Conservation (phyloP, 2,888 invertebrate genomes). For the Amphipyra tragopoginis region DNA sequence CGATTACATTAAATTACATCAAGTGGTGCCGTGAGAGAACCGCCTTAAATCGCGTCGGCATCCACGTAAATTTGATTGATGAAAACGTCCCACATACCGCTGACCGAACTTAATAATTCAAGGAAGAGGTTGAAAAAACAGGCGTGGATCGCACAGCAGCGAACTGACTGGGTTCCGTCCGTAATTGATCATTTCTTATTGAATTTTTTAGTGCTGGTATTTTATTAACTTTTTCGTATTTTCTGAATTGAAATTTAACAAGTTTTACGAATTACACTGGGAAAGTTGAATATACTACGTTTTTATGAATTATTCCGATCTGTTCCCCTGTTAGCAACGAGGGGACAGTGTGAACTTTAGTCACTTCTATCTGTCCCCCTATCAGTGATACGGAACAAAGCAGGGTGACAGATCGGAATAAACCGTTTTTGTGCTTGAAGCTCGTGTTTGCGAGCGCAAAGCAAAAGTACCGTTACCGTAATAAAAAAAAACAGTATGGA, state of each 20-base stretch:
- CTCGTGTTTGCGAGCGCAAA: too few species aligned
- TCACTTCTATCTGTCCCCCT: too few species aligned
- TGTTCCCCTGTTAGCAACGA: too few species aligned
- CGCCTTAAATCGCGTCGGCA: constrained; percentile 52
- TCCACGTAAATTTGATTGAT: constrained; percentile 77
- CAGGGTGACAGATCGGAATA: too few species aligned
- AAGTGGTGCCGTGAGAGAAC: constrained; percentile 11
- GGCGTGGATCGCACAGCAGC: constrained; percentile 2
- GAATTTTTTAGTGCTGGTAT: constrained; percentile 1
- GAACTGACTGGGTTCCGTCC: constrained; percentile 36
- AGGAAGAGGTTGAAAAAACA: constrained; percentile 65
- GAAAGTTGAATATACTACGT: not conserved
- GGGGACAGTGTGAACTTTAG: too few species aligned
- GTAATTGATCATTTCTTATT: constrained; percentile 19
- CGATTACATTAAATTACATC: constrained; percentile 6
- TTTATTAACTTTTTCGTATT: constrained; percentile 5
- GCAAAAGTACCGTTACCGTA: too few species aligned
- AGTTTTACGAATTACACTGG: not conserved
- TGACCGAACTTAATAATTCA: constrained; percentile 67
- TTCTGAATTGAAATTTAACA: constrained; percentile 31
- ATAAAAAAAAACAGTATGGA: too few species aligned
- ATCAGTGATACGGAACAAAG: too few species aligned
- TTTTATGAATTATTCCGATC: too few species aligned
- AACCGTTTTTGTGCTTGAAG: too few species aligned
- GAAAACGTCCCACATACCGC: constrained; percentile 71